Evolutionary conservation across 1,140 invertebrate species (phyloP), one percentile per base, ranked within the genome.

Genomic region (Drosophila bifasciata): DNA sequence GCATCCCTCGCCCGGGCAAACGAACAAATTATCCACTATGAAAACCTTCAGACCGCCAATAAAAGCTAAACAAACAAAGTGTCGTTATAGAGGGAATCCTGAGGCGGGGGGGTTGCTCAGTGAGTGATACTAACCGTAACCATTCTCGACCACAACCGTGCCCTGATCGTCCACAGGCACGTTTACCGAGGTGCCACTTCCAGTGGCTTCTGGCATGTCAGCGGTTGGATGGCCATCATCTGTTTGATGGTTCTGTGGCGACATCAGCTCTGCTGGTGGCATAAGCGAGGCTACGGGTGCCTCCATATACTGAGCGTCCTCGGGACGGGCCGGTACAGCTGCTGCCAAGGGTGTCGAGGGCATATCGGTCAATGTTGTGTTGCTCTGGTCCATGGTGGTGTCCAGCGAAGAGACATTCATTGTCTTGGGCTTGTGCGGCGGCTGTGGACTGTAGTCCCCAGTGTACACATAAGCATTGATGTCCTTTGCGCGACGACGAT

Each of bases 1-100:
- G 89, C 97, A 98, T 5, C 94, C 95, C 56, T 96, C 94, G 55
- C 96, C 95, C 0, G 96, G 96, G 92, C 97, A 99, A 21, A 95
- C 94, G 44, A 95, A 94, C 8, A 94, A 92, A 76, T 95, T 95
- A 39, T 96, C 94, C 50, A 95, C 94, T 59, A 95, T 94, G 91
- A 95, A 94, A 1, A 95, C 94, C 83, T 95, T 94, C 11, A 95
- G 73, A 9, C 94, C 93, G 13, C 95, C 95, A 58, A 95, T 94
- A 43, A 93, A 94, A 32, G 95, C 94, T 94, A 89, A 92, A 92
- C 56, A 51, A 19, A 32, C 23, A 16, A 19, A 44, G 4, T 8
- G 9, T 19, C 19, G 2, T n/a, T 41, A 46, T 11, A 5, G 5
- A 6, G 1, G 3, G 4, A 19, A 0, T 2, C 7, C 3, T 17